Conservation (phyloP, 2,113 vertebrate species). For the Oreochromis tanganicae region DNA sequence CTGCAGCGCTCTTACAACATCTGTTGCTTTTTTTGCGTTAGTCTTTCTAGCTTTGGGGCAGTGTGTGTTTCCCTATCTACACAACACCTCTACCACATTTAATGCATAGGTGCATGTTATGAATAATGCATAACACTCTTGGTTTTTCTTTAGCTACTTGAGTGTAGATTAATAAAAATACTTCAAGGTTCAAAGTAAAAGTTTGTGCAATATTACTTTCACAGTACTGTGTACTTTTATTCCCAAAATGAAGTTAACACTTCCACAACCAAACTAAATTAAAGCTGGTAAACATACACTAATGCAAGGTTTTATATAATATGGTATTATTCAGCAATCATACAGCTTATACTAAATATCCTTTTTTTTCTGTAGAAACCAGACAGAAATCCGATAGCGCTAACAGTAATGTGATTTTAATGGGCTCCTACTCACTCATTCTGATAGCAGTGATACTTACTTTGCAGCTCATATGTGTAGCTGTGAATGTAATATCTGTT, state of each 20-base stretch:
- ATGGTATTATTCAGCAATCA: not conserved
- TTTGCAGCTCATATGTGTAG: not conserved
- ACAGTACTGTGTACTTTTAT: not conserved
- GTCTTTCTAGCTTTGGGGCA: not conserved
- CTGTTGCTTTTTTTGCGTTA: not conserved
- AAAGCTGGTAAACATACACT: not conserved
- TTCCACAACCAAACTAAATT: not conserved
- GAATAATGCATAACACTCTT: not conserved
- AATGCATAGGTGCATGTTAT: not conserved
- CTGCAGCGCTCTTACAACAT: not conserved
- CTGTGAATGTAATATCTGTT: not conserved
- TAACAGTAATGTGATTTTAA: conserved; percentile 57
- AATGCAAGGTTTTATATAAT: not conserved
- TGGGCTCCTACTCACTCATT: conserved; percentile 18
- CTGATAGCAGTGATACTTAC: not conserved
- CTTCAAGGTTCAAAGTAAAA: not conserved
- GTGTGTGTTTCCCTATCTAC: not conserved
- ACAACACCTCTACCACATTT: not conserved
- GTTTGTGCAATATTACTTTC: not conserved
- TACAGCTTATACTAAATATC: conserved; percentile 12
- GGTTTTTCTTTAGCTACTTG: not conserved
- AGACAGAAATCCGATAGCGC: conserved; percentile 39
- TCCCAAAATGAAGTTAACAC: not conserved
- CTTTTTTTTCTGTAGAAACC: conserved; percentile 16
- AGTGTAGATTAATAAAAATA: not conserved